Percentiles rank a stretch among this genome's conserved stretches.
Evolutionary conservation across 1,140 invertebrate genomes (phyloP).

Genomic region (Mycetomoellerius zeteki): DNA sequence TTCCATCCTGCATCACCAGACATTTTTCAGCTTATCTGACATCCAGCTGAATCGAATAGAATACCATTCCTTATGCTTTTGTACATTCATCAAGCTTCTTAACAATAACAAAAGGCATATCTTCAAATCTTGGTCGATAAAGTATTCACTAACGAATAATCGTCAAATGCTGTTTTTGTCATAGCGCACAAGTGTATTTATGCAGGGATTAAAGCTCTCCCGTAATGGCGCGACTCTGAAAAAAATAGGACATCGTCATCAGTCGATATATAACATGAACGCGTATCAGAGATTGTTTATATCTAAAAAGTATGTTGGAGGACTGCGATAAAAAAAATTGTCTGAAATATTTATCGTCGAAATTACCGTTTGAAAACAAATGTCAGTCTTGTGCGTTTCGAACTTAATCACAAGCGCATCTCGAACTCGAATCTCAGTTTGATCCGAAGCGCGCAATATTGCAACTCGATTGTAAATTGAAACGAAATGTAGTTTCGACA

Average conservation of each 20-base stretch:
- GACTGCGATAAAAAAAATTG: background rate
- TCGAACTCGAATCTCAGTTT: background rate
- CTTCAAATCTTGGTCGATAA: background rate
- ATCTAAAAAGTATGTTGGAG: too few species aligned
- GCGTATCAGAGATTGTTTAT: background rate
- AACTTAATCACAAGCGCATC: background rate
- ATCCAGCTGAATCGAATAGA: slow-evolving; percentile 75
- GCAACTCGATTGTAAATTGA: background rate
- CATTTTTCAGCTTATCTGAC: slow-evolving; percentile 85
- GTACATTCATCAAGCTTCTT: slow-evolving; percentile 58
- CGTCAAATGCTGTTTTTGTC: background rate
- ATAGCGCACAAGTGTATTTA: background rate
- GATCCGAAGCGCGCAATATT: background rate
- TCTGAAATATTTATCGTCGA: background rate
- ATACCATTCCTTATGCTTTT: slow-evolving; percentile 78
- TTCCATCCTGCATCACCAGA: slow-evolving; percentile 88
- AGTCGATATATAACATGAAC: too few species aligned
- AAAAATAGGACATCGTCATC: background rate
- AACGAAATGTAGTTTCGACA: too few species aligned
- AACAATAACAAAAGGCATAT: slow-evolving; percentile 51
- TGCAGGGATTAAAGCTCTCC: background rate
- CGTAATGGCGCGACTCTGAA: background rate
- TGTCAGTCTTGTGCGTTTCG: background rate
- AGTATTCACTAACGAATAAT: slow-evolving; percentile 33
- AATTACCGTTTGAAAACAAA: background rate